Conservation (phyloP, 2,797 vertebrate species). For the Eremophila alpestris region DNA sequence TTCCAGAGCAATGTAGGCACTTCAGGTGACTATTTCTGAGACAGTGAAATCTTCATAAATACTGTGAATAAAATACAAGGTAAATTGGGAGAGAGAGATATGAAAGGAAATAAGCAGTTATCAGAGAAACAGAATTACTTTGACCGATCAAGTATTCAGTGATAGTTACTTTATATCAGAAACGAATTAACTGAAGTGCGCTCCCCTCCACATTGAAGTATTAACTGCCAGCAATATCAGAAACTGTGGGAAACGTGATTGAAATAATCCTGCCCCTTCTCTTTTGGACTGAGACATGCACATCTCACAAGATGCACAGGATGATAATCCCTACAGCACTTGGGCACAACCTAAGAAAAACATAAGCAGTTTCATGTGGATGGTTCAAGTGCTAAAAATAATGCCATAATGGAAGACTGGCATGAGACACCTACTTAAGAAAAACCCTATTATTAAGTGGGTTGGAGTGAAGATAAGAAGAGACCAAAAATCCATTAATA, state of each 20-base stretch:
- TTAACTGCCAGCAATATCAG: neutral
- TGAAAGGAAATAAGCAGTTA: neutral
- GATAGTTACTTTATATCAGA: neutral
- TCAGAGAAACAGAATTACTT: neutral
- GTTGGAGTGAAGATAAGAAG: neutral
- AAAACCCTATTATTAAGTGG: neutral
- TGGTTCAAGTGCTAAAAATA: neutral
- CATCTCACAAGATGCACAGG: neutral
- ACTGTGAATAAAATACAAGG: neutral
- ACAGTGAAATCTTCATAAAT: neutral
- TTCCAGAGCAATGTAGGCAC: neutral
- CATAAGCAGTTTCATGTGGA: neutral
- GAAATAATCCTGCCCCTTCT: neutral
- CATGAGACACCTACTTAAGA: neutral
- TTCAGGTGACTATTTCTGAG: neutral
- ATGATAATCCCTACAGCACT: neutral
- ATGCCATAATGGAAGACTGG: neutral
- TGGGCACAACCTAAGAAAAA: neutral
- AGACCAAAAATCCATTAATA: neutral
- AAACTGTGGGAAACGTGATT: neutral
- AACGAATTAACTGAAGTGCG: neutral
- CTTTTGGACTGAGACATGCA: neutral
- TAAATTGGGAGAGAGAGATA: neutral
- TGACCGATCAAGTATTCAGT: neutral
- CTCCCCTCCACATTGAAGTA: neutral